Evolutionary conservation across 2,888 invertebrate species (phyloP), one percentile per base, ranked within the genome.

Genomic region (Netelia virgata): DNA sequence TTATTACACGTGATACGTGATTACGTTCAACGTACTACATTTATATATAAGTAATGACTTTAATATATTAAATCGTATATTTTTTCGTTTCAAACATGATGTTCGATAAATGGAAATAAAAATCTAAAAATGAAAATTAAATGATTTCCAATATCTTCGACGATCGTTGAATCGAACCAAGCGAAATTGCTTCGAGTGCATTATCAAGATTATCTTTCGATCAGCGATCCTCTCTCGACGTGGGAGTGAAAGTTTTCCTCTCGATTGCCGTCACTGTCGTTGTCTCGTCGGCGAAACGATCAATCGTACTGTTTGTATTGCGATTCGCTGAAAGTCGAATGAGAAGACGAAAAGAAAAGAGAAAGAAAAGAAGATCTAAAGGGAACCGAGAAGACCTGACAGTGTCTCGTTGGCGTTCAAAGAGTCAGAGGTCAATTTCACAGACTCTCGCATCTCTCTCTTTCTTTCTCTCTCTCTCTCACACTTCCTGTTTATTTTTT

Each of bases 321-420:
- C 28, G 28, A 23, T 69, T 68, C 55, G 9, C 64, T 64, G 69
- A 66, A 72, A 64, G 16, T 72, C 47, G 70, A 57, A 20, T n/a
- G 55, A 36, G 36, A 16, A 53, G 16, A 69, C 41, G 63, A 36
- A 47, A 23, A 36, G 20, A 50, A 20, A 18, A 36, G 14, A 50
- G 20, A 63, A 55, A 53, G n/a, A 43, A 63, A 64, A n/a, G 57
- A 41, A n/a, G 53, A 72, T 76, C 16, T 20, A 68, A 59, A 28
- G 69, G 41, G 23, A 59, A 36, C 23, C 23, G 63, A 28, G 59
- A 61, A 76, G 64, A 80, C 50, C 66, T 68, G 76, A 69, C 82
- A 68, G 79, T 69, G 70, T 75, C 57, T 75, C 59, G 61, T 73
- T 72, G 64, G n/a, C 57, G 57, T 68, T 68, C 11, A 77, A 69